Base-by-base conservation (phyloP, 2,797 vertebrate genomes). In the Melanotaenia trifasciata region DNA sequence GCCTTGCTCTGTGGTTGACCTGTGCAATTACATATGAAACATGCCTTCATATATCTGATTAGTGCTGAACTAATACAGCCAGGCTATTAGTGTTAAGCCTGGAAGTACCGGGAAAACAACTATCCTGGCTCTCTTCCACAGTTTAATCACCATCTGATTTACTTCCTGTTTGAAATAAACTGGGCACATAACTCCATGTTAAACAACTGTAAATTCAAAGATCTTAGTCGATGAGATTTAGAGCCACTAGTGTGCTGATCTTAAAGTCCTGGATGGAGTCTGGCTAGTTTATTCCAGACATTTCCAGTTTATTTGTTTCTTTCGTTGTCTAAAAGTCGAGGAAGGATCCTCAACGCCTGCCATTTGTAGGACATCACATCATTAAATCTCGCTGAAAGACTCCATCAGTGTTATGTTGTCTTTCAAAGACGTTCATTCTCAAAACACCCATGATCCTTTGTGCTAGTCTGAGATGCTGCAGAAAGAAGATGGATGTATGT, bases 1-100 rank as follows among this genome's bases (percentile, higher is more conserved):
- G 70, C 58, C 35, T 50, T 68, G 38, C 35, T 57, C 65, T 33
- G 24, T 59, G 16, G 63, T 36, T 68, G 33, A 9, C 51, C 60
- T 60, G 33, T 18, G 40, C 10, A 32, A 51, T 47, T 64, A 64
- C 5, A 58, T 50, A 36, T n/a, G 32, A 32, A 57, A 61, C 33
- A 45, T 45, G 18, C 16, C 18, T 45, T 20, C 33, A 24, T 45
- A 12, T 16, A 13, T 28, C n/a, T 53, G 36, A 40, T 63, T 20
- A 38, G 32, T 16, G 26, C 12, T 45, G 45, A 53, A 3, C 30
- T 64, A 45, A 30, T 20, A 45, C 60, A 20, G 30, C 36, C 3
- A 33, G 35, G 47, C 14, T 22, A 33, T 51, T 18, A 45, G 47
- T 11, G 20, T 32, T 4, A 60, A 58, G 14, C 33, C 16, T 73